Base-by-base conservation (phyloP, 2,888 invertebrate species). In the Andricus curvator region DNA sequence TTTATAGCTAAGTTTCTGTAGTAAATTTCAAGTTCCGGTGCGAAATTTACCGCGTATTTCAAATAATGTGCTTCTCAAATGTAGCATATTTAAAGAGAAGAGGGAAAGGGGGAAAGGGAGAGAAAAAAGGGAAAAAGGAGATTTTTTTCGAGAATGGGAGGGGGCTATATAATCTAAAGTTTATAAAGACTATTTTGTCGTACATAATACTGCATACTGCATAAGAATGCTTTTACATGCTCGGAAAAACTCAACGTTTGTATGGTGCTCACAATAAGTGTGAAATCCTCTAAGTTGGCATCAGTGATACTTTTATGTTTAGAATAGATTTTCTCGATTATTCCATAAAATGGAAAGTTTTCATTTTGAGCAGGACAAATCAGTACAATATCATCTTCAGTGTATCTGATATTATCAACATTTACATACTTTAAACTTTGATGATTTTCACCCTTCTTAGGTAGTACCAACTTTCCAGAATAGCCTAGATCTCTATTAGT, bases 401-500 rank as follows among this genome's bases (percentile, higher is more conserved):
- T 67, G 22, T 77, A 77, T 3, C 33, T 62, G 44, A 37, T 77
- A 77, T 64, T 64, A 25, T 77, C 64, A 20, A 44, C 15, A n/a
- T 60, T 25, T 33, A 41, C 37, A 64, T 41, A 77, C 20, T 64
- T 64, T 17, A 77, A 62, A 37, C 25, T 77, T 77, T 64, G 33
- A 77, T 64, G 20, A 22, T 77, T 62, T 65, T 33, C 33, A 17
- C 64, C 37, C 29, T 9, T 62, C 17, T 62, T 17, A 29, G 37
- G 64, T 77, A 77, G 25, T 64, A 77, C 20, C 15, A 77, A 17
- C 62, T 37, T 33, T 77, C 64, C 77, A 25, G 77, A 64, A 64
- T 37, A 77, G 17, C 64, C n/a, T 77, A 37, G 62, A 77, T 60
- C 62, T n/a, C 60, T 77, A 22, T 62, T 29, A 4, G 29, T 25